These are phyloP conservation scores for Umimayanthus chanpuru DNA, from an alignment of 92 coral and sea anemone genomes.

Conservation along the genomic window DNA sequence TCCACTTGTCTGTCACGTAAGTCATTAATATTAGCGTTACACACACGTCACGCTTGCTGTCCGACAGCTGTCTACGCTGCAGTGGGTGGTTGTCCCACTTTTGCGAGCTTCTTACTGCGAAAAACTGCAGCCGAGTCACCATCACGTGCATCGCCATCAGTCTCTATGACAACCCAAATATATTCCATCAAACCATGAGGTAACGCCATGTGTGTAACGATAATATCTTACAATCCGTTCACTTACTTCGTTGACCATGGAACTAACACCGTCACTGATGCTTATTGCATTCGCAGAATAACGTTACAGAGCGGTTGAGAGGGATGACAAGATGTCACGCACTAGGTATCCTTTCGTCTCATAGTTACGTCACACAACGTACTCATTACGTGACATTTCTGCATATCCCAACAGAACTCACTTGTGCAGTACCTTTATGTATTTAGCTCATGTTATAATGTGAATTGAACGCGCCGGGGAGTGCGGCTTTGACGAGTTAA, in stretches of 20 bases:
- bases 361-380: neutral
- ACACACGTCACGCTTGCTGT: neutral
- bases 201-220: neutral
- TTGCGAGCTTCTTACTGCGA: neutral
- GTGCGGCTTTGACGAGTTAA: neutral
- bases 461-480: conserved; percentile 42
- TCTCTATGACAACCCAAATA: neutral
- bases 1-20: neutral
- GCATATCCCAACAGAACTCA: no score
- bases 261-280: neutral
- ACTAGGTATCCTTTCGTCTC: neutral
- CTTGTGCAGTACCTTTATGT: neutral
- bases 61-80: neutral
- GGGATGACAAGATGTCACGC: neutral
- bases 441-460: conserved; percentile 21
- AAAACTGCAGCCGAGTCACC: no score
- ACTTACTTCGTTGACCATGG: neutral
- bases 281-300: neutral
- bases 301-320: neutral
- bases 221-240: neutral
- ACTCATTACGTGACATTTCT: neutral
- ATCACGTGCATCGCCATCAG: no score
- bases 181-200: neutral
- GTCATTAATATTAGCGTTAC: neutral
- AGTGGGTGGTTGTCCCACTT: neutral